Base-by-base conservation (phyloP, 2,888 invertebrate genomes). In the Erebia palarica region DNA sequence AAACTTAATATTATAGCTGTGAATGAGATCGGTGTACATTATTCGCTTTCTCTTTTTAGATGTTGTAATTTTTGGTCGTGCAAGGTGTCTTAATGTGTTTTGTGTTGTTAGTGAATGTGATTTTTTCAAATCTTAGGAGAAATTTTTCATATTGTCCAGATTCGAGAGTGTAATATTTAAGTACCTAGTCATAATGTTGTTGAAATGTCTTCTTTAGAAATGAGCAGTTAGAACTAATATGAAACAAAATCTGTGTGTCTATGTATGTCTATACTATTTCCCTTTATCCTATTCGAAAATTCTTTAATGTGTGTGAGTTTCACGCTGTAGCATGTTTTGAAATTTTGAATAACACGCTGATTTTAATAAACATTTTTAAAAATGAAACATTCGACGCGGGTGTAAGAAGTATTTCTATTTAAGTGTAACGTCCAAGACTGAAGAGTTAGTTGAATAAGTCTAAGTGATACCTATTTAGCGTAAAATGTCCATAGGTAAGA, bases 341-440 rank as follows among this genome's bases (percentile, higher is more conserved):
- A 80, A 77, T 78, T 67, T 58, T 67, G 42, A 68, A 60, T 53
- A 78, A 80, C 81, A 85, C 80, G 81, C 83, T 82, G 80, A 78
- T 78, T 78, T 76, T 78, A 75, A 77, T 75, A 75, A 73, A 78
- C 73, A 80, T 81, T 83, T 83, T 77, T 16, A 49, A 81, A 80
- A 78, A 76, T 79, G 81, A 82, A 86, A 86, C 82, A 88, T 90
- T 89, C 91, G 88, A 92, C 92, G 92, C 92, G 92, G 92, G 92
- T 87, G 90, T 82, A 89, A 92, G 90, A 86, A 90, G 85, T 92
- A 91, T 91, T 90, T 91, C 87, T 91, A 92, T 89, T 89, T 92
- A 92, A 92, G 92, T 88, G 91, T 90, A 92, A 92, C 92, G 92
- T 90, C 90, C 91, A 93, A 93, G 92, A 93, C 93, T 93, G 92